Conservation (phyloP, 35 echinoderm and acorn worm species). For the Heliocidaris erythrogramma region DNA sequence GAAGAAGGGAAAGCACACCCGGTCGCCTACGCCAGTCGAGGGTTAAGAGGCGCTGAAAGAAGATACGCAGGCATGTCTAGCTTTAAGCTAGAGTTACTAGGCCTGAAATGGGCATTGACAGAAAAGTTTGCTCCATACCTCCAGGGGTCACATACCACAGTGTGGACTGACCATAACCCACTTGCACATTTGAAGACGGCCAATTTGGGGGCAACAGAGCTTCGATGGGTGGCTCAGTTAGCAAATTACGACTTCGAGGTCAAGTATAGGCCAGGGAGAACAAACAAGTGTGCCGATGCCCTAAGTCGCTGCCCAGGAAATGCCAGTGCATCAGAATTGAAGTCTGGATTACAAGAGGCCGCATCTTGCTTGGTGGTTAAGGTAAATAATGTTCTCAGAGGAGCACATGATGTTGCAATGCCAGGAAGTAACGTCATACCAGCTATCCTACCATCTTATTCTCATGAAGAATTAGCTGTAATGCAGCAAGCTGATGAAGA, state of each 20-base stretch:
- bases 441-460: not conserved
- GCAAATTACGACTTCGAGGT: not conserved
- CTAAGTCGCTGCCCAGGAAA: constrained; percentile 36
- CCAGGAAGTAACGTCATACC: not conserved
- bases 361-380: too few species aligned
- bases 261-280: not conserved
- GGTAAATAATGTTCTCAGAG: too few species aligned
- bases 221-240: constrained; percentile 47
- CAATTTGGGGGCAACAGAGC: constrained; percentile 38
- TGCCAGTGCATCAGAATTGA: too few species aligned
- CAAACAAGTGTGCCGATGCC: constrained; percentile 40
- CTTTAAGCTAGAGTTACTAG: constrained; percentile 60
- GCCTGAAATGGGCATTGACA: constrained; percentile 37
- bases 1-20: constrained; percentile 48
- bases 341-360: too few species aligned
- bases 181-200: constrained; percentile 47
- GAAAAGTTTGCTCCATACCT: constrained; percentile 47
- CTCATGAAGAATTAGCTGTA: not conserved
- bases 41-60: constrained; percentile 47
- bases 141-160: not conserved
- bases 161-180: constrained; percentile 53
- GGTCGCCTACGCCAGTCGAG: constrained; percentile 45
- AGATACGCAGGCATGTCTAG: constrained; percentile 45
- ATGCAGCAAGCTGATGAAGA: not conserved
- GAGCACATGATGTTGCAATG: too few species aligned